Conservation (phyloP, 2,113 vertebrate genomes). For the Pseudorasbora parva region DNA sequence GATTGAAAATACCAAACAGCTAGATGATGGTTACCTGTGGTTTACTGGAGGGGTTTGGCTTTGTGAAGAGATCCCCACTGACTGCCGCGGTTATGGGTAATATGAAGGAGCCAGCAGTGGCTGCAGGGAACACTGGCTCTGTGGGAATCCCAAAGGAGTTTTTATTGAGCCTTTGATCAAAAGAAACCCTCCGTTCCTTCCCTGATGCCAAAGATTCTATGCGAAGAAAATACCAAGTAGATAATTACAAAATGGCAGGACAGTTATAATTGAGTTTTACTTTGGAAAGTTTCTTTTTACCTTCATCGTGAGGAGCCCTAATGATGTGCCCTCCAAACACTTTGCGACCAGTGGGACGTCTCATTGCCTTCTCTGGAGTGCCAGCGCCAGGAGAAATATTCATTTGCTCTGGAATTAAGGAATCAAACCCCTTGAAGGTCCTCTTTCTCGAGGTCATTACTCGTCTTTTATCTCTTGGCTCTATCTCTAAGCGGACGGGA, state of each 20-base stretch:
- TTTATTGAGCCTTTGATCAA: not conserved
- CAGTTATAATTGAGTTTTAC: not conserved
- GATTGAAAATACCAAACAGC: not conserved
- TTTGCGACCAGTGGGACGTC: constrained; percentile 46
- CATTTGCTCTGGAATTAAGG: not conserved
- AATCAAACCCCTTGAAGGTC: not conserved
- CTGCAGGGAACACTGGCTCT: constrained; percentile 22
- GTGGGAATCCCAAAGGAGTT: constrained; percentile 30
- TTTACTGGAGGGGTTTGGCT: not conserved
- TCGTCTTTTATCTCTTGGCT: constrained; percentile 59
- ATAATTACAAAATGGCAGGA: constrained; percentile 1
- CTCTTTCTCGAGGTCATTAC: not conserved
- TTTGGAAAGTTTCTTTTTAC: constrained; percentile 55
- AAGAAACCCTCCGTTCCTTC: constrained; percentile 28
- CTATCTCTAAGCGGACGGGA: constrained; percentile 57
- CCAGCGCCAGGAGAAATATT: constrained; percentile 12
- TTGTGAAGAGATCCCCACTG: not conserved
- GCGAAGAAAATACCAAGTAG: constrained; percentile 4
- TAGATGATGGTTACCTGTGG: constrained; percentile 23
- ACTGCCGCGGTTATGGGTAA: not conserved
- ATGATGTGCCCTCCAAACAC: not conserved
- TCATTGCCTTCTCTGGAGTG: not conserved
- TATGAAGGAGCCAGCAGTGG: not conserved
- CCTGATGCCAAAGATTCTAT: not conserved
- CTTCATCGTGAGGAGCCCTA: constrained; percentile 58